Percentiles rank a stretch among this genome's conserved stretches.
These are phyloP conservation scores for Coleophora deauratella DNA, from an alignment of 2,888 invertebrate species.

Conservation along the genomic window DNA sequence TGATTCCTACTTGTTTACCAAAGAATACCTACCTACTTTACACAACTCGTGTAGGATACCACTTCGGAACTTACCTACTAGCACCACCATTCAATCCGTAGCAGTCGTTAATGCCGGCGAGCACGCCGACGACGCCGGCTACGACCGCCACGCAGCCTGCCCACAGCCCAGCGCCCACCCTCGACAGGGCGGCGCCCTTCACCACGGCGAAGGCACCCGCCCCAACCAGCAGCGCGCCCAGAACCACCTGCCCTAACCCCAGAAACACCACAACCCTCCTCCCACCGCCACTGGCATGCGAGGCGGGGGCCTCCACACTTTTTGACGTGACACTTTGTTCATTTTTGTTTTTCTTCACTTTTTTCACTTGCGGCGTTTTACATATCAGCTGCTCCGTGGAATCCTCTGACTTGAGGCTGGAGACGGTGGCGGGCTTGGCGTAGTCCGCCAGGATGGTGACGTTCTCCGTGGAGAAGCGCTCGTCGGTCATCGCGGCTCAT, in stretches of 20 bases:
- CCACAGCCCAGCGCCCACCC: slow-evolving; percentile 80
- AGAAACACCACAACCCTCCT: slow-evolving; percentile 62
- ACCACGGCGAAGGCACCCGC: slow-evolving; percentile 77
- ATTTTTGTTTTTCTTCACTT: slow-evolving; percentile 28
- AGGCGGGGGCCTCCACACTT: slow-evolving; percentile 56
- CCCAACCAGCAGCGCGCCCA: slow-evolving; percentile 76
- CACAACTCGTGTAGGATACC: too few relatives aligned
- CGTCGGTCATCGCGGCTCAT: slow-evolving; percentile 27
- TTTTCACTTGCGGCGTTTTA: slow-evolving; percentile 55
- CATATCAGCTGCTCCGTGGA: slow-evolving; percentile 75
- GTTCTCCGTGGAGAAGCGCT: slow-evolving; percentile 21
- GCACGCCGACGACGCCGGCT: slow-evolving; percentile 76
- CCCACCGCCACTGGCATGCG: slow-evolving; percentile 31
- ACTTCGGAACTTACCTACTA: slow-evolving; percentile 36
- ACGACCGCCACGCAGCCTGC: slow-evolving; percentile 77
- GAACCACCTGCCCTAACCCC: slow-evolving; percentile 75
- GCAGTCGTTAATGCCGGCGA: slow-evolving; percentile 75
- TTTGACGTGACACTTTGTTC: slow-evolving; percentile 50
- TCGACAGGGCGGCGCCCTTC: slow-evolving; percentile 73
- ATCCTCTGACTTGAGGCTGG: slow-evolving; percentile 66
- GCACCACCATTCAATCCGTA: slow-evolving; percentile 51
- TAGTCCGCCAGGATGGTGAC: slow-evolving; percentile 21
- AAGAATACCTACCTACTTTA: too few relatives aligned
- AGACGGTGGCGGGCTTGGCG: slow-evolving; percentile 54
- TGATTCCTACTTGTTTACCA: too few relatives aligned